Evolutionary conservation across 2,888 invertebrate species (phyloP).

Genomic region (Ashinkailepas kermadecensis): DNA sequence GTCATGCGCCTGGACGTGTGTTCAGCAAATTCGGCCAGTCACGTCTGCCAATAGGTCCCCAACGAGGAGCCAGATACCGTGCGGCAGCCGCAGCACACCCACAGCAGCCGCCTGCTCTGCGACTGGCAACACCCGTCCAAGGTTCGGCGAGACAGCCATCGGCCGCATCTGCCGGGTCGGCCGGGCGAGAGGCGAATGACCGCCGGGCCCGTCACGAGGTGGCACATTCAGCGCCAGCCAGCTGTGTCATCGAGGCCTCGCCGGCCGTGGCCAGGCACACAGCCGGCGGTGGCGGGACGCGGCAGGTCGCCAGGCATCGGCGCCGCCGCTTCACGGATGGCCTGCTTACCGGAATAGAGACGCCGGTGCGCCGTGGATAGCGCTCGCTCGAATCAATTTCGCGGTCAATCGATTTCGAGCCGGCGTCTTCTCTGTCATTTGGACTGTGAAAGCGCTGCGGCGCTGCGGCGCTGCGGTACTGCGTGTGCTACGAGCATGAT

Average conservation of each 20-base stretch:
- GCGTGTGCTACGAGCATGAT: neutral
- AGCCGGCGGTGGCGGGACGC: neutral
- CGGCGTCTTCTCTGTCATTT: neutral
- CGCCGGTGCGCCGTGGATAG: neutral
- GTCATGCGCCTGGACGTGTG: too few relatives aligned
- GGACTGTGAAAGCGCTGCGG: neutral
- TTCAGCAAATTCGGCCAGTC: too few relatives aligned
- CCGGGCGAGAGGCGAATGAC: neutral
- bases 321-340: neutral
- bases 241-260: neutral
- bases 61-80: too few relatives aligned
- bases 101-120: too few relatives aligned
- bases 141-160: too few relatives aligned
- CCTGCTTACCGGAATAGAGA: neutral
- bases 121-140: too few relatives aligned
- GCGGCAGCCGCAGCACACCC: too few relatives aligned
- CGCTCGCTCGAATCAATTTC: neutral
- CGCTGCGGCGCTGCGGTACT: too few relatives aligned
- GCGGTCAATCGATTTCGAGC: constrained; percentile 1
- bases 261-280: neutral
- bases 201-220: neutral
- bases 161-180: too few relatives aligned
- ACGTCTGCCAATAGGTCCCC: too few relatives aligned
- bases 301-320: neutral
- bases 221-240: neutral